Percentiles rank a stretch among this genome's conserved stretches.
These are phyloP conservation scores for Drosophila kurseongensis DNA, from an alignment of 1,140 invertebrate genomes.

Conservation along the genomic window DNA sequence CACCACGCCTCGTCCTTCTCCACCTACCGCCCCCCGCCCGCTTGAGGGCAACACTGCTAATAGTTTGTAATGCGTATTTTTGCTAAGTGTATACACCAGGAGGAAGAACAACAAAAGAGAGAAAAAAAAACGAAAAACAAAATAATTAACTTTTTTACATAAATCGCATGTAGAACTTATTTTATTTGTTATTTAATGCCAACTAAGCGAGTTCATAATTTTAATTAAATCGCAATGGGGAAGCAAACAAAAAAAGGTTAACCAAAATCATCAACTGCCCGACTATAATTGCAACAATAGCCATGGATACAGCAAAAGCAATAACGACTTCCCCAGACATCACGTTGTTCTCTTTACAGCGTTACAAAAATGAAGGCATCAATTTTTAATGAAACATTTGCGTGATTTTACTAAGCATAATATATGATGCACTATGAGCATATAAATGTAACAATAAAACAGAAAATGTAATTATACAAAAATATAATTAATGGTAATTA, in stretches of 20 bases:
- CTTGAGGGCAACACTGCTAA: constrained; percentile 53
- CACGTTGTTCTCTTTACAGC: constrained; percentile 34
- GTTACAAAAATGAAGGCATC: constrained; percentile 67
- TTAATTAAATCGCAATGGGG: constrained; percentile 54
- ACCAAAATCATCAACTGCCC: constrained; percentile 43
- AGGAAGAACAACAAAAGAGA: constrained; percentile 36
- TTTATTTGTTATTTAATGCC: constrained; percentile 82
- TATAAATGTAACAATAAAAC: constrained; percentile 69
- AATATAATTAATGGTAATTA: constrained; percentile 77
- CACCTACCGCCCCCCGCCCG: constrained; percentile 23
- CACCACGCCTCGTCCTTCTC: constrained; percentile 41
- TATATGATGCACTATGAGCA: constrained; percentile 45
- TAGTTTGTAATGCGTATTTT: constrained; percentile 71
- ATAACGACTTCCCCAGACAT: constrained; percentile 25
- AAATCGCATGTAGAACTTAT: constrained; percentile 65
- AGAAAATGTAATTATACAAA: constrained; percentile 79
- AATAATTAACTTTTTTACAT: constrained; percentile 38
- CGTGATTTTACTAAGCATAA: constrained; percentile 79
- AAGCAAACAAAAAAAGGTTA: constrained; percentile 12
- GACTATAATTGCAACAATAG: constrained; percentile 43
- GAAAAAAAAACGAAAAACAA: constrained; percentile 2
- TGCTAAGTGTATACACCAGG: constrained; percentile 79
- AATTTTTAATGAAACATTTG: constrained; percentile 76
- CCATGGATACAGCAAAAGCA: constrained; percentile 21
- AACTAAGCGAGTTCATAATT: constrained; percentile 78